Percentiles rank a stretch among this genome's conserved stretches.
These are phyloP conservation scores for Coelopa pilipes DNA, from an alignment of 2,888 invertebrate species.

Conservation along the genomic window DNA sequence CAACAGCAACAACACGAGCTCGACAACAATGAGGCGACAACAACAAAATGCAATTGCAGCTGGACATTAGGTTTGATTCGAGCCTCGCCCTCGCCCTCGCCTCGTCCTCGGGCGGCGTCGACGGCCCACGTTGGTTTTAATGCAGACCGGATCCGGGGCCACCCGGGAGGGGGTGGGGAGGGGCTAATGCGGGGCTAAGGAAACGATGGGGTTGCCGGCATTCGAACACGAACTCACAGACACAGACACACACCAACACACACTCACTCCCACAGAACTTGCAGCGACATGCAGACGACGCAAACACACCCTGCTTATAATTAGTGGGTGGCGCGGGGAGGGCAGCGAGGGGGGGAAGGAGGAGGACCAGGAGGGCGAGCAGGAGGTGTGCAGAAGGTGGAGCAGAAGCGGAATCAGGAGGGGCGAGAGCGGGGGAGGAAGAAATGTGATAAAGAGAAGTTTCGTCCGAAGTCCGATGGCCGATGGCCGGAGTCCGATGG, in stretches of 20 bases:
- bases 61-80: conserved; percentile 20
- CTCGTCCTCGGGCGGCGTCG: conserved; percentile 27
- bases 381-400: background rate
- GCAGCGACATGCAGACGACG: background rate
- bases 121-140: conserved; percentile 61
- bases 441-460: conserved; percentile 2
- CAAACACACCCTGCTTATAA: conserved; percentile 23
- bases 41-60: conserved; percentile 18
- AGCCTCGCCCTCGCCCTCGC: background rate
- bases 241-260: conserved; percentile 5
- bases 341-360: background rate
- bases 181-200: too few species aligned
- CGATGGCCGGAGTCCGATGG: background rate
- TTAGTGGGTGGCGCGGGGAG: conserved; percentile 4
- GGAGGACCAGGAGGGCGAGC: background rate
- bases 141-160: conserved; percentile 58
- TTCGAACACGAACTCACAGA: conserved; percentile 5
- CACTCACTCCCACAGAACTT: too few species aligned
- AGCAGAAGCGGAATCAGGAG: background rate
- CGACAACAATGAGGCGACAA: too few species aligned
- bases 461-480: conserved; percentile 1
- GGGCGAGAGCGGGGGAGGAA: background rate
- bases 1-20: too few species aligned
- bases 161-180: background rate
- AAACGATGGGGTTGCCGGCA: conserved; percentile 6